These are phyloP conservation scores for Andrena bucephala DNA, from an alignment of 2,888 invertebrate species.

Conservation along the genomic window DNA sequence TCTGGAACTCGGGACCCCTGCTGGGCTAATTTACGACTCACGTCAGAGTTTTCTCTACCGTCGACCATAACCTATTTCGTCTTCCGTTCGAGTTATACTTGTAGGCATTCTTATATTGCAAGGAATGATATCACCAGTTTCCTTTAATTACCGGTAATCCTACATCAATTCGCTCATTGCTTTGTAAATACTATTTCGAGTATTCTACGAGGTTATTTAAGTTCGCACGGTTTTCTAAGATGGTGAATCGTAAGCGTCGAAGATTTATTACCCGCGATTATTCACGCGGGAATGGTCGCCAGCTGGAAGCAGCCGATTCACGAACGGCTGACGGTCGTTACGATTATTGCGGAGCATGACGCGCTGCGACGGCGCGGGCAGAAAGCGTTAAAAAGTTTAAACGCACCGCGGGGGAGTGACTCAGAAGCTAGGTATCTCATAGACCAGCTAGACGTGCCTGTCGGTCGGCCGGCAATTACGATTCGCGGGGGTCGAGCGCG, in stretches of 20 bases:
- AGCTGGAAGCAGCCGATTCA: constrained; percentile 43
- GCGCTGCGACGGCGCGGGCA: constrained; percentile 22
- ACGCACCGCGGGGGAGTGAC: constrained; percentile 60
- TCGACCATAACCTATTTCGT: too few species aligned
- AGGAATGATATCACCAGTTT: too few species aligned
- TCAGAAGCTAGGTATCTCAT: constrained; percentile 56
- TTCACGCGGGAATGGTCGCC: constrained; percentile 4
- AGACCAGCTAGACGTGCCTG: constrained; percentile 53
- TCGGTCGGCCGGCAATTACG: constrained; percentile 64
- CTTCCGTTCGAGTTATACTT: too few species aligned
- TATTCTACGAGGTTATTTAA: too few species aligned
- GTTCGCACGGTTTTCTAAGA: too few species aligned
- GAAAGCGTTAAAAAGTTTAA: constrained; percentile 59
- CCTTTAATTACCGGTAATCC: too few species aligned
- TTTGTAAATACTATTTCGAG: too few species aligned
- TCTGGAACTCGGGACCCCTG: too few species aligned
- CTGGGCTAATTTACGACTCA: too few species aligned
- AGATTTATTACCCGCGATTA: background rate
- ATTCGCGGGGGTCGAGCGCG: constrained; percentile 56
- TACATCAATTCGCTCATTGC: too few species aligned
- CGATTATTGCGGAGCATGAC: constrained; percentile 48
- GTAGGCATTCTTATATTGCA: too few species aligned
- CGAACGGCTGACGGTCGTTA: constrained; percentile 28
- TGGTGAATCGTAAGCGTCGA: background rate
- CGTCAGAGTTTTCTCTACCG: too few species aligned